A percentile compares a stretch with the other conserved stretches of the same genome.
Evolutionary conservation across 1,140 invertebrate genomes (phyloP).

Genomic region (Zaprionus taronus): DNA sequence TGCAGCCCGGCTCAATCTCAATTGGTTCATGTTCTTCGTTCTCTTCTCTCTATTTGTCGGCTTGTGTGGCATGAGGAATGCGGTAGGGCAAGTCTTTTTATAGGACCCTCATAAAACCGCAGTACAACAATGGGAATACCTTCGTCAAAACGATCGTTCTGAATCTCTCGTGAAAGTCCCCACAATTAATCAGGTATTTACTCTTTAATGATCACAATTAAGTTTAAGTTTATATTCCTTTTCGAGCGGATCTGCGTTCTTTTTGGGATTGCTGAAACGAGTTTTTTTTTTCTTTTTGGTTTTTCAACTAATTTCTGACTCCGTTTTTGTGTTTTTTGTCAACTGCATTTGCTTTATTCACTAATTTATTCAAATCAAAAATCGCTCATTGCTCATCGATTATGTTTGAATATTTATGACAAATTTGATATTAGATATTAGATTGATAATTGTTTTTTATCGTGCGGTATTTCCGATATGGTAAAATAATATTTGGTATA

Average conservation of each 20-base stretch:
- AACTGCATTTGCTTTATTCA: neutral
- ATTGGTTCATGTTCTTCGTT: constrained; percentile 21
- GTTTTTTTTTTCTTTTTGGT: constrained; percentile 15
- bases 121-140: neutral
- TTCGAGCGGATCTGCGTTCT: constrained; percentile 15
- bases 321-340: neutral
- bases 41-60: constrained; percentile 15
- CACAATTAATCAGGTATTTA: constrained; percentile 27
- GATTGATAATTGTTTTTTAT: constrained; percentile 33
- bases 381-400: constrained; percentile 47
- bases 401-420: constrained; percentile 42
- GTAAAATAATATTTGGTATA: constrained; percentile 37
- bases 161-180: constrained; percentile 27
- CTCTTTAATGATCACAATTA: constrained; percentile 33
- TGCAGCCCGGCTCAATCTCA: constrained; percentile 31
- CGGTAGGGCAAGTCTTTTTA: constrained; percentile 34
- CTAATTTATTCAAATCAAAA: constrained; percentile 23
- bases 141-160: neutral
- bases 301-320: neutral
- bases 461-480: constrained; percentile 44
- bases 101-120: constrained; percentile 10
- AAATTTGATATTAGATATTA: constrained; percentile 45
- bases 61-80: constrained; percentile 33
- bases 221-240: constrained; percentile 23
- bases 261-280: constrained; percentile 17